These are phyloP conservation scores for Trematocara nigrifrons DNA, from an alignment of 2,113 vertebrate species.

Conservation along the genomic window DNA sequence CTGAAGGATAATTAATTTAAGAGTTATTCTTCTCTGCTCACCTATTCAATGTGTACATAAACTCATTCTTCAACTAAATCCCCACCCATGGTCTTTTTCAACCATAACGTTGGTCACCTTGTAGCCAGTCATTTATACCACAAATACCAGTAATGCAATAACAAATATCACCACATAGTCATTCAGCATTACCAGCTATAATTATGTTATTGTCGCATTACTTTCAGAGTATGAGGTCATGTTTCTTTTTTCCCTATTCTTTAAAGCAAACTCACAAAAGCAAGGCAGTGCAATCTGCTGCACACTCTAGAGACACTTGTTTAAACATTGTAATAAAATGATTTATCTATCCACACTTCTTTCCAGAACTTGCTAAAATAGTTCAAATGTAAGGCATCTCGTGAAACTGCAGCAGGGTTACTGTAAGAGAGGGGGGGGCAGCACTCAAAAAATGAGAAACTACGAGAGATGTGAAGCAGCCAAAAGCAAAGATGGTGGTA, in stretches of 20 bases:
- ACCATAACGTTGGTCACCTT: not conserved
- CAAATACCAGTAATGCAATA: not conserved
- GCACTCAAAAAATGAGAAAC: not conserved
- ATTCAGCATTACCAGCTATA: not conserved
- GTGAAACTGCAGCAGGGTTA: not conserved
- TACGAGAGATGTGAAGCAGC: not conserved
- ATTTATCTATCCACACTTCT: not conserved
- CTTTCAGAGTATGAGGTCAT: not conserved
- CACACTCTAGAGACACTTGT: not conserved
- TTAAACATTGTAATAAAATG: not conserved
- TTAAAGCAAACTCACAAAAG: not conserved
- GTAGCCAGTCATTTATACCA: not conserved
- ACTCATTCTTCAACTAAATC: not conserved
- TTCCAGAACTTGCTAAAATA: not conserved
- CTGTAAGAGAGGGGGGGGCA: not conserved
- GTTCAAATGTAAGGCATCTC: not conserved
- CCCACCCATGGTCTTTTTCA: not conserved
- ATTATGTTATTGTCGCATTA: not conserved
- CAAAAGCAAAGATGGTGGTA: not conserved
- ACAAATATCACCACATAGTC: not conserved
- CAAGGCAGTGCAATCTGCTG: not conserved
- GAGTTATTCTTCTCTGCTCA: not conserved
- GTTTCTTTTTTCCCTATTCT: not conserved
- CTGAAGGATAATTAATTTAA: not conserved
- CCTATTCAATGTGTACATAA: not conserved